phyloP scores from a whole-genome alignment of 2,113 vertebrate species.

The Grus americana region DNA sequence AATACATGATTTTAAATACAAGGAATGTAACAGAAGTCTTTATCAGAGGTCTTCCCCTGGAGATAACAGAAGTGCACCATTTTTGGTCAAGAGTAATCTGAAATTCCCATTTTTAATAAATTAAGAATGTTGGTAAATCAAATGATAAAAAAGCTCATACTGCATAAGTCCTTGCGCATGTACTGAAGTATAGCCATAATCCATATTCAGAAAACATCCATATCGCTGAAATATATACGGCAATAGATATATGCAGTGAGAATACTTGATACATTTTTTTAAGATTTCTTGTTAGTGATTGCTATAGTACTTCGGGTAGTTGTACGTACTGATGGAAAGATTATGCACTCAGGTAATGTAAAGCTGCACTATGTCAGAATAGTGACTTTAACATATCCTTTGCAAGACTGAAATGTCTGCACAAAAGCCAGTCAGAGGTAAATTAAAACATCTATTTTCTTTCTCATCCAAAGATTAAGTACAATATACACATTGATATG shows the following conservation, averaged over 20 bases:
- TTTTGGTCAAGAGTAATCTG: neutral
- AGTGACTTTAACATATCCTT: neutral
- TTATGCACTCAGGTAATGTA: neutral
- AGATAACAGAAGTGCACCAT: neutral
- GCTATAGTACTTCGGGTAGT: fast-evolving
- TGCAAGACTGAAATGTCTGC: neutral
- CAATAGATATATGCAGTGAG: neutral
- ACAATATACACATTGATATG: neutral
- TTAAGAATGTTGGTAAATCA: neutral
- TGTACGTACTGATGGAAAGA: neutral
- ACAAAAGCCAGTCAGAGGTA: neutral
- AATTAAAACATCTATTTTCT: neutral
- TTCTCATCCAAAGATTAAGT: neutral
- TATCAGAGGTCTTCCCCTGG: neutral
- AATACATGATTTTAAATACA: neutral
- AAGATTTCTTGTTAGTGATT: neutral
- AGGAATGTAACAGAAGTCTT: neutral
- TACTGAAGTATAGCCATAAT: neutral
- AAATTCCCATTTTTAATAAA: neutral
- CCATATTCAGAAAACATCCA: neutral
- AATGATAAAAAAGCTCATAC: neutral
- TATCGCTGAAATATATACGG: neutral
- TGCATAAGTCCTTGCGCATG: neutral
- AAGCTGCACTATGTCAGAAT: neutral
- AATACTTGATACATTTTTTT: neutral